A percentile compares a stretch with the other conserved stretches of the same genome.
These are phyloP conservation scores for Monarcha castaneiventris DNA, from an alignment of 2,113 vertebrate genomes.

Conservation along the genomic window DNA sequence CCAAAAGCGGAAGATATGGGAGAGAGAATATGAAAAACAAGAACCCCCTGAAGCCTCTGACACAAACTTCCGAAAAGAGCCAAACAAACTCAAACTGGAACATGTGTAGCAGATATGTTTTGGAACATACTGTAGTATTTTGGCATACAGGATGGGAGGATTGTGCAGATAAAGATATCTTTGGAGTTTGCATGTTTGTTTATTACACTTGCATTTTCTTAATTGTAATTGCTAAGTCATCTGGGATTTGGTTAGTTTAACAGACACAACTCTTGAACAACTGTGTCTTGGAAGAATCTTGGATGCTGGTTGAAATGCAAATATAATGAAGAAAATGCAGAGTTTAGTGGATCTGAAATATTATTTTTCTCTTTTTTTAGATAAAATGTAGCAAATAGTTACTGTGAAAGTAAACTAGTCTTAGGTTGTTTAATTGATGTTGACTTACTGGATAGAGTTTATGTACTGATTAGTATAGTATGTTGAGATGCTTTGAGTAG, in stretches of 20 bases:
- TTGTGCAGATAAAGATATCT: constrained; percentile 49
- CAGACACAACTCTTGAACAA: neutral
- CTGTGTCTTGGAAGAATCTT: neutral
- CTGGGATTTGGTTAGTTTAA: neutral
- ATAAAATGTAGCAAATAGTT: neutral
- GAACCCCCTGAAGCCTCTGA: neutral
- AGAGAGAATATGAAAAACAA: neutral
- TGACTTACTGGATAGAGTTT: neutral
- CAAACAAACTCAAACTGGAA: neutral
- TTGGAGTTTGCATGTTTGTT: neutral
- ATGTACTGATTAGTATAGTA: neutral
- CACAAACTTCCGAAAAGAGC: constrained; percentile 29
- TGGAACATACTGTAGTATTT: neutral
- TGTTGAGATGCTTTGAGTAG: neutral
- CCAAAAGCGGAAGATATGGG: neutral
- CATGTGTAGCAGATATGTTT: constrained; percentile 1
- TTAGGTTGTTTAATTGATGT: neutral
- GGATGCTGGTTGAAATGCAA: neutral
- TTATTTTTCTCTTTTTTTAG: neutral
- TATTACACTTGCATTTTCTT: constrained; percentile 34
- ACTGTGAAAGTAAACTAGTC: neutral
- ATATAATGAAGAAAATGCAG: neutral
- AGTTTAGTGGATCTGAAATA: neutral
- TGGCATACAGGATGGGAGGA: constrained; percentile 32
- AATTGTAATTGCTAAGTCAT: neutral